Evolutionary conservation across 2,888 invertebrate genomes (phyloP), one percentile per base, ranked within the genome.

Genomic region (Laspeyria flexula): DNA sequence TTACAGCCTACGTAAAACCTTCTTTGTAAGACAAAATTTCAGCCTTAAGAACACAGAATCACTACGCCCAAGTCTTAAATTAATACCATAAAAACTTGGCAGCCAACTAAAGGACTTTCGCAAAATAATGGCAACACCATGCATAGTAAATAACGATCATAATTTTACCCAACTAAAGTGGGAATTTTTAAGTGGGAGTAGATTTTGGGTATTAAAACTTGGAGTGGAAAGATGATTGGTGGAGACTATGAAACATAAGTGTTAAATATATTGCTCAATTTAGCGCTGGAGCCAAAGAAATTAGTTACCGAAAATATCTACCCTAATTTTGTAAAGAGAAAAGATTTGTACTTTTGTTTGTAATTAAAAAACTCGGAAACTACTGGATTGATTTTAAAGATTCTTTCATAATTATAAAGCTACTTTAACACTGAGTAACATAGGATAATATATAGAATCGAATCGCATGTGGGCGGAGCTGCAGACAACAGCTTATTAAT

Each of bases 1-100:
- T 65, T 60, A 60, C 51, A 29, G 34, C 47, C 30, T 58, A 18
- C 44, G 34, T 49, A 50, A 64, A 44, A 68, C 7, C 25, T 18
- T 18, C 11, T 38, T 12, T 35, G 41, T 41, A 35, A 27, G 18
- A 43, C 30, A 34, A 48, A 45, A 62, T 45, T 38, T 46, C 18
- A 35, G 11, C 33, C 34, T 43, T 55, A 43, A 45, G 47, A 55
- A 23, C 11, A 39, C 44, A 21, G 16, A 47, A 48, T 63, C 37
- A 42, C n/a, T 21, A 25, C 38, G 18, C 46, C 43, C 39, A 49
- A 64, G 64, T 58, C 23, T 33, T 43, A 48, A 52, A 65, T 65
- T 69, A 65, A 65, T 69, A 47, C 49, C 31, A 43, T 47, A 63
- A 55, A 61, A 65, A 60, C 56, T 65, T 69, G 56, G 70, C 61